A percentile compares a stretch with the other conserved stretches of the same genome.
Conservation (phyloP, 2,797 vertebrate species). For the Adrianichthys oophorus region DNA sequence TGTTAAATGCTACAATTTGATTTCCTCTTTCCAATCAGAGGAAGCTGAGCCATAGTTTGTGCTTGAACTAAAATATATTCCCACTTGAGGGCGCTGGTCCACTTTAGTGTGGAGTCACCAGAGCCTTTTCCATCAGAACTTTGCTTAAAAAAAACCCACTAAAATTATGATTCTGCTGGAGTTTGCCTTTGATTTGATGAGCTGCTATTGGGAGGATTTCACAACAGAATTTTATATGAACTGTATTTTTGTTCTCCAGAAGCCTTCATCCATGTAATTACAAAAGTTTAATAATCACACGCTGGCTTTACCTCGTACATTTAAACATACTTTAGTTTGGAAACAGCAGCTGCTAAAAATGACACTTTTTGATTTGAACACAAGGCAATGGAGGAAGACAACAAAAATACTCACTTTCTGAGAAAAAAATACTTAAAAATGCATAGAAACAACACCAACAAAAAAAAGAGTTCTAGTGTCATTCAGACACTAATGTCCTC, state of each 20-base stretch:
- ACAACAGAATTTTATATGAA: too few relatives aligned
- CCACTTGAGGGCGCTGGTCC: conserved; percentile 1
- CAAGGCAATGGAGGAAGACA: conserved; percentile 85
- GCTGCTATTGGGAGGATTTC: too few relatives aligned
- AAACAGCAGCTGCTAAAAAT: conserved; percentile 69
- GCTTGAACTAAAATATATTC: neutral
- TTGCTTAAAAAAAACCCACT: too few relatives aligned
- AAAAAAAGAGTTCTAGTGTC: conserved; percentile 56
- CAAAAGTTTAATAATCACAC: conserved; percentile 72
- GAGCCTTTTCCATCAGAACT: too few relatives aligned
- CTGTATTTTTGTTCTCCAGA: conserved; percentile 53
- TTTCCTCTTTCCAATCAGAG: too few relatives aligned
- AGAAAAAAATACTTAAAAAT: conserved; percentile 13
- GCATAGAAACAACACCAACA: conserved; percentile 14
- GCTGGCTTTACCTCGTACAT: conserved; percentile 3
- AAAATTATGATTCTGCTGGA: too few relatives aligned
- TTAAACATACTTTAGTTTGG: conserved; percentile 59
- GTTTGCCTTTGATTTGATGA: too few relatives aligned
- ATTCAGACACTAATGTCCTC: conserved; percentile 55
- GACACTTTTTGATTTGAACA: conserved; percentile 81
- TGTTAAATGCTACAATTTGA: too few relatives aligned
- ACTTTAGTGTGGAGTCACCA: too few relatives aligned
- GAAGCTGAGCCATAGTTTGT: neutral
- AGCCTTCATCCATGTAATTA: conserved; percentile 68
- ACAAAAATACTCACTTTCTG: conserved; percentile 29